phyloP scores from a whole-genome alignment of 2,113 vertebrate genomes.

The Thamnaconus septentrionalis region DNA sequence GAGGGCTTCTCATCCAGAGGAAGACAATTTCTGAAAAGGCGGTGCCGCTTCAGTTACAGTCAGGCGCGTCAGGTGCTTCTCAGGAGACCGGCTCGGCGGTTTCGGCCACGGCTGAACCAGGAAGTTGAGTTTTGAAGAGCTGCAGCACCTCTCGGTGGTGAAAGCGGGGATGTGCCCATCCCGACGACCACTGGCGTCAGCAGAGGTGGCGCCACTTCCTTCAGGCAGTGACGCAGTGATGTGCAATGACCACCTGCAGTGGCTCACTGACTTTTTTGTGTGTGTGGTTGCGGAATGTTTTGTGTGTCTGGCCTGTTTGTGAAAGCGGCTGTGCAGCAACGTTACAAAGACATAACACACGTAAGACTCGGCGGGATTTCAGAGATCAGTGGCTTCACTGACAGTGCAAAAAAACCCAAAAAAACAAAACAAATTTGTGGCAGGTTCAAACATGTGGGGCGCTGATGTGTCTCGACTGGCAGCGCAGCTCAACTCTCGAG shows the following conservation, averaged over 20 bases:
- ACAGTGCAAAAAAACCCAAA: slow-evolving; percentile 28
- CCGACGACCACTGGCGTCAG: not conserved
- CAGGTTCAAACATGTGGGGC: slow-evolving; percentile 50
- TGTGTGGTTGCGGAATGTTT: no score
- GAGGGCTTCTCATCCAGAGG: no score
- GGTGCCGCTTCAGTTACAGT: no score
- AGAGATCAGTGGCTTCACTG: slow-evolving; percentile 30
- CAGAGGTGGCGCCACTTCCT: not conserved
- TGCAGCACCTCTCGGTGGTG: slow-evolving; percentile 54
- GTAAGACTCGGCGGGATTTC: slow-evolving; percentile 6
- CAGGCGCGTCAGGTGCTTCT: no score
- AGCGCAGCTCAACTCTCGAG: not conserved
- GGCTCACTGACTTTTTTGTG: not conserved
- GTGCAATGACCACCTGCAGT: not conserved
- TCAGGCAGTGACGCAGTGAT: not conserved
- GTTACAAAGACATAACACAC: slow-evolving; percentile 9
- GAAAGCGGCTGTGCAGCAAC: slow-evolving; percentile 5
- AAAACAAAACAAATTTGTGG: not conserved
- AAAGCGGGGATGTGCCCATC: not conserved
- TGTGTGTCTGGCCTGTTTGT: slow-evolving; percentile 18
- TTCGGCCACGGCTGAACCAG: not conserved
- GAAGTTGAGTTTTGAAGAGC: slow-evolving; percentile 25
- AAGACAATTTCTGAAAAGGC: no score
- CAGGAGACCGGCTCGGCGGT: not conserved
- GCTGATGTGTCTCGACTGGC: slow-evolving; percentile 17